Percentiles rank a stretch among this genome's conserved stretches.
These are phyloP conservation scores for Anolis sagrei DNA, from an alignment of 2,113 vertebrate genomes.

Conservation along the genomic window DNA sequence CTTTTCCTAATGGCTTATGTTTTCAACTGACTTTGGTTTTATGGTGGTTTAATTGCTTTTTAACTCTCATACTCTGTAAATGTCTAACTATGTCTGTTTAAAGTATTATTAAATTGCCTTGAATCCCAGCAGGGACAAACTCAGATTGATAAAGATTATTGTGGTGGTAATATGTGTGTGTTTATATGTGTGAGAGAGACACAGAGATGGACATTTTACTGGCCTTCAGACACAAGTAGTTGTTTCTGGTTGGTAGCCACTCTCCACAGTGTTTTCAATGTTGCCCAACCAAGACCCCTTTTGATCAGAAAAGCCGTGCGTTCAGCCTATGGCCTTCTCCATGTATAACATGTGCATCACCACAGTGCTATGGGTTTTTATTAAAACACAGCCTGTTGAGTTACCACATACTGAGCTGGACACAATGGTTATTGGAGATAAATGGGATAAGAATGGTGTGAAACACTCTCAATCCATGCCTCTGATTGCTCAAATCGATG, in stretches of 20 bases:
- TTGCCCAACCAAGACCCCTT: neutral
- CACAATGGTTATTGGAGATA: neutral
- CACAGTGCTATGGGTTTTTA: neutral
- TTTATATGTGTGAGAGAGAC: too few species aligned
- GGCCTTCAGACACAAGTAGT: neutral
- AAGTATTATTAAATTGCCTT: too few species aligned
- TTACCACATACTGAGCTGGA: neutral
- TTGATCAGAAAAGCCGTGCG: neutral
- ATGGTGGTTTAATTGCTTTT: too few species aligned
- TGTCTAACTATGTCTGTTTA: too few species aligned
- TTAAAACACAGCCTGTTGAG: neutral
- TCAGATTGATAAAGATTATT: too few species aligned
- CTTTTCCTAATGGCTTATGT: too few species aligned
- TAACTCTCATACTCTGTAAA: too few species aligned
- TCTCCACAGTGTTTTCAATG: neutral
- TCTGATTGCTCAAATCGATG: neutral
- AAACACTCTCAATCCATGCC: neutral
- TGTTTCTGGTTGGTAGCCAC: neutral
- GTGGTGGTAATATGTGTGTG: too few species aligned
- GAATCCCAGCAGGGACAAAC: too few species aligned
- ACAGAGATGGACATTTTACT: neutral
- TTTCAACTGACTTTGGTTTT: too few species aligned
- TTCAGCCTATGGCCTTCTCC: neutral
- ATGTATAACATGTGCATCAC: neutral
- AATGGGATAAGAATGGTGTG: neutral